A percentile compares a stretch with the other conserved stretches of the same genome.
phyloP scores from a whole-genome alignment of 30 jellyfish, hydroid and myxozoan species.

The Nemopilema nomurai region DNA sequence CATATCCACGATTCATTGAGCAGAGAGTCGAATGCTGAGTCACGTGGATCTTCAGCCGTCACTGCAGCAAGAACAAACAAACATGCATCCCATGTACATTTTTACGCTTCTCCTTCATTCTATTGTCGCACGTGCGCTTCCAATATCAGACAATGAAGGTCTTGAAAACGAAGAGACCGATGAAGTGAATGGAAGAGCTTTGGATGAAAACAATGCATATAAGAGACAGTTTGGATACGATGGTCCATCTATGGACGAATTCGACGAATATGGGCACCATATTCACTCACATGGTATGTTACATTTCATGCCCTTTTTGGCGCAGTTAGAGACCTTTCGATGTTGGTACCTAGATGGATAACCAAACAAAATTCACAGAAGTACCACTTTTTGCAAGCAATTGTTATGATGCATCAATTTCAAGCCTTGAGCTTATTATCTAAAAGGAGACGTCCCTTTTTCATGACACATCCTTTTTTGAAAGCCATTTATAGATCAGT shows the following conservation, averaged over 20 bases:
- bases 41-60: not conserved
- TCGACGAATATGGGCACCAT: constrained; percentile 19
- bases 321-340: no score
- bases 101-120: not conserved
- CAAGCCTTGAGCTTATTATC: no score
- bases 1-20: not conserved
- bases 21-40: not conserved
- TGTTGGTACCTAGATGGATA: no score
- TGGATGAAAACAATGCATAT: not conserved
- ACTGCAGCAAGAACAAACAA: not conserved
- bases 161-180: not conserved
- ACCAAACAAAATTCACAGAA: no score
- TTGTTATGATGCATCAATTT: no score
- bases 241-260: not conserved
- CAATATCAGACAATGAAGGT: not conserved
- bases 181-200: not conserved
- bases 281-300: constrained; percentile 7
- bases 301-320: no score
- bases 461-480: no score
- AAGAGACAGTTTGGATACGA: not conserved
- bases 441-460: no score
- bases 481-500: no score
- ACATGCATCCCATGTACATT: not conserved
- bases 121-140: not conserved
- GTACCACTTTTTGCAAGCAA: no score